phyloP scores from a whole-genome alignment of 2,113 vertebrate species.

The Bubo blakistoni region DNA sequence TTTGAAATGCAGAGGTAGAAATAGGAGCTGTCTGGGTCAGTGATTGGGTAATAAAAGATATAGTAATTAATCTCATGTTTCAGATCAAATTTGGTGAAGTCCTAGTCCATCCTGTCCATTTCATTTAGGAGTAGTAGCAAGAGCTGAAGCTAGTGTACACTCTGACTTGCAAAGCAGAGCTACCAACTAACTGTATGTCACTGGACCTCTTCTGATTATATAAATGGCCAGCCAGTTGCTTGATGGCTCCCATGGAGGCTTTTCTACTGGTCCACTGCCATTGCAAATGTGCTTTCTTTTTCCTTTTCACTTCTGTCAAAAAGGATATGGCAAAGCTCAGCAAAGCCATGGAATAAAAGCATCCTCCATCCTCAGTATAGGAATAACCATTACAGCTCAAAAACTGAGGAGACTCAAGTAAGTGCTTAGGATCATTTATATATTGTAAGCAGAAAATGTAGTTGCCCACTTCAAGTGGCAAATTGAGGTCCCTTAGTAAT shows the following conservation, averaged over 20 bases:
- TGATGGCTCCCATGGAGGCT: background rate
- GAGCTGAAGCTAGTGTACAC: background rate
- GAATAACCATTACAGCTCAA: background rate
- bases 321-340: background rate
- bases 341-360: background rate
- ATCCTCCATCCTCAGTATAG: background rate
- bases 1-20: background rate
- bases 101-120: background rate
- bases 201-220: background rate
- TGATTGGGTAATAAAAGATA: background rate
- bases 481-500: background rate
- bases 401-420: background rate
- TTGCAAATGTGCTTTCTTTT: background rate
- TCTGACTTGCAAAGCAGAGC: background rate
- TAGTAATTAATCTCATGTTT: background rate
- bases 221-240: background rate
- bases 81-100: background rate
- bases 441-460: background rate
- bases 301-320: background rate
- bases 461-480: background rate
- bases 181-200: background rate
- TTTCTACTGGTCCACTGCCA: background rate
- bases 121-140: background rate
- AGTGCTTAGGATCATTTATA: background rate
- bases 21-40: background rate